These are phyloP conservation scores for Agrilus biguttatus DNA, from an alignment of 2,888 invertebrate species.

Conservation along the genomic window DNA sequence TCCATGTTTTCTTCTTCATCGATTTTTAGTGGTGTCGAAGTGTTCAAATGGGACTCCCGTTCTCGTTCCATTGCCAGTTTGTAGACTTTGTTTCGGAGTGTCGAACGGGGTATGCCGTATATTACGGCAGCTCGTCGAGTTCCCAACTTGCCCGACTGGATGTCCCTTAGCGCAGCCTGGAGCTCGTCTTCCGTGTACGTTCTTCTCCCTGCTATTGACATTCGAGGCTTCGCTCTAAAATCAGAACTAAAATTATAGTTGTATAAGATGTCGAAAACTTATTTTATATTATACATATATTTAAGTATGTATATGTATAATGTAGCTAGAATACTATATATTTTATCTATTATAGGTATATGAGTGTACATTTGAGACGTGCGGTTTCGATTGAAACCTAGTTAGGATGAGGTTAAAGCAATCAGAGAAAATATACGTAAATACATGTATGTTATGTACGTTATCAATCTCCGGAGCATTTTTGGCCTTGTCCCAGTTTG, in stretches of 20 bases:
- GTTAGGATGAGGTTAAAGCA: too few species aligned
- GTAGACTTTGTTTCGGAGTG: constrained; percentile 89
- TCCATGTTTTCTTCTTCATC: constrained; percentile 40
- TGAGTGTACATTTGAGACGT: too few species aligned
- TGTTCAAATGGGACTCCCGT: constrained; percentile 45
- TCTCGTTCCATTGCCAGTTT: constrained; percentile 62
- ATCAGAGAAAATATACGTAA: too few species aligned
- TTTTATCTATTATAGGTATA: too few species aligned
- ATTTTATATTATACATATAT: too few species aligned
- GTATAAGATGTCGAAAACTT: constrained; percentile 7
- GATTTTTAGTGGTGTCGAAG: constrained; percentile 21
- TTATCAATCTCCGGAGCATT: too few species aligned
- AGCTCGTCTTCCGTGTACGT: constrained; percentile 94
- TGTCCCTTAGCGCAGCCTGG: constrained; percentile 84
- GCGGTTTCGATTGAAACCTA: too few species aligned
- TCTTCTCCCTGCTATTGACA: constrained; percentile 51
- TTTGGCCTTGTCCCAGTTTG: too few species aligned
- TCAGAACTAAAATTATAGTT: constrained; percentile 32
- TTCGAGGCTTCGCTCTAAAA: constrained; percentile 54
- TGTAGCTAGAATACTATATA: constrained; percentile 10
- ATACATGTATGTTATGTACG: too few species aligned
- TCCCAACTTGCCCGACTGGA: constrained; percentile 83
- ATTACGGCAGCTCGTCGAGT: constrained; percentile 87
- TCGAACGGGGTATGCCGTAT: constrained; percentile 93
- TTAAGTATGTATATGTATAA: too few species aligned